phyloP scores from a whole-genome alignment of 1,140 invertebrate genomes.

The Halyomorpha halys region DNA sequence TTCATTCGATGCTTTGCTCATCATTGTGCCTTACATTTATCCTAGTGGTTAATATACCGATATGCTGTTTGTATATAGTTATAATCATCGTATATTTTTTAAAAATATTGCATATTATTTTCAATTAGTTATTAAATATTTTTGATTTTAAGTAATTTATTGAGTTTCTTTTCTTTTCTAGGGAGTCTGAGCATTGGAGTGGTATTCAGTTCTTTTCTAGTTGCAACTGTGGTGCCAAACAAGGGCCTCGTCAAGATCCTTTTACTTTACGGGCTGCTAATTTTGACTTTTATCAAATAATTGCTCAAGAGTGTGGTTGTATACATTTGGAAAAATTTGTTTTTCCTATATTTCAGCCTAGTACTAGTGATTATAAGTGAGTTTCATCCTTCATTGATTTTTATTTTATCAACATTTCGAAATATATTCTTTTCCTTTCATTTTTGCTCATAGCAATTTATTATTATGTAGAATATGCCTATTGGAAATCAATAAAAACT shows the following conservation, averaged over 20 bases:
- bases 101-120: no score
- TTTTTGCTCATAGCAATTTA: no score
- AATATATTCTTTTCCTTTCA: no score
- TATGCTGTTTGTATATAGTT: no score
- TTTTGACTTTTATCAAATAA: constrained; percentile 68
- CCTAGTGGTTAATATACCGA: no score
- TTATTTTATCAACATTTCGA: no score
- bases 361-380: constrained; percentile 49
- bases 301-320: constrained; percentile 66
- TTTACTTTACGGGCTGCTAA: constrained; percentile 77
- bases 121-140: no score
- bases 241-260: constrained; percentile 76
- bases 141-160: neutral
- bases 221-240: constrained; percentile 82
- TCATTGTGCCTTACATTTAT: no score
- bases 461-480: no score
- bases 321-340: constrained; percentile 52
- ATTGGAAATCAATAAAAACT: no score
- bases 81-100: no score
- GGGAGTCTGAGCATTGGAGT: constrained; percentile 56
- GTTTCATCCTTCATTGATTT: neutral
- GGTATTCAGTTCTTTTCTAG: constrained; percentile 70
- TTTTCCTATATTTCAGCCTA: constrained; percentile 78
- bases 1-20: no score
- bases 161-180: neutral